A percentile compares a stretch with the other conserved stretches of the same genome.
These are phyloP conservation scores for Whitmania pigra DNA, from an alignment of 1,140 invertebrate genomes.

Conservation along the genomic window DNA sequence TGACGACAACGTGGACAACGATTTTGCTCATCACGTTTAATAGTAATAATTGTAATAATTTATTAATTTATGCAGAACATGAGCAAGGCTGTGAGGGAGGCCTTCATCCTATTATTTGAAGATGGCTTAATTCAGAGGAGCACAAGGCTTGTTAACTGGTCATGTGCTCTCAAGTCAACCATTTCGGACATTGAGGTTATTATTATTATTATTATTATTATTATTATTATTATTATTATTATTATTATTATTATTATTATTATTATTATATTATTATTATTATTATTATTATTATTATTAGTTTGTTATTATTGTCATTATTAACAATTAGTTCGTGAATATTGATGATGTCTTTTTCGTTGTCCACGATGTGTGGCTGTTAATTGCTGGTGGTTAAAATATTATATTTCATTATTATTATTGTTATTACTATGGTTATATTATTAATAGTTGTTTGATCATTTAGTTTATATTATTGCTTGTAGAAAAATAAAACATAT, in stretches of 20 bases:
- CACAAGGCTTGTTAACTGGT: slow-evolving; percentile 92
- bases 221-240: too few species aligned
- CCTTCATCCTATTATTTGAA: slow-evolving; percentile 84
- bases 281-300: too few species aligned
- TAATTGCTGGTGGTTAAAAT: too few species aligned
- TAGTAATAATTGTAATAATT: background rate
- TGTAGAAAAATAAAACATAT: background rate
- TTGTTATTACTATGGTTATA: too few species aligned
- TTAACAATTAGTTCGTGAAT: too few species aligned
- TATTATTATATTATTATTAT: background rate
- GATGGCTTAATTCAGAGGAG: slow-evolving; percentile 78
- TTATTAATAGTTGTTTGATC: background rate
- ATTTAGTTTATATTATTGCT: background rate
- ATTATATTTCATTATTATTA: too few species aligned
- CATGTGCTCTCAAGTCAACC: slow-evolving; percentile 82
- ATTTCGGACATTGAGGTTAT: slow-evolving; percentile 91
- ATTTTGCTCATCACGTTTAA: too few species aligned
- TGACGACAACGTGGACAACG: too few species aligned
- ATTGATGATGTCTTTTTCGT: too few species aligned
- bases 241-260: background rate
- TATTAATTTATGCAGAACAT: slow-evolving; percentile 43
- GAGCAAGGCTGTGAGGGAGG: slow-evolving; percentile 68
- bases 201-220: background rate
- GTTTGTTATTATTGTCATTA: too few species aligned
- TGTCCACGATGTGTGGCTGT: too few species aligned